Conservation (phyloP, 2,888 invertebrate genomes). For the Conomelus anceps region DNA sequence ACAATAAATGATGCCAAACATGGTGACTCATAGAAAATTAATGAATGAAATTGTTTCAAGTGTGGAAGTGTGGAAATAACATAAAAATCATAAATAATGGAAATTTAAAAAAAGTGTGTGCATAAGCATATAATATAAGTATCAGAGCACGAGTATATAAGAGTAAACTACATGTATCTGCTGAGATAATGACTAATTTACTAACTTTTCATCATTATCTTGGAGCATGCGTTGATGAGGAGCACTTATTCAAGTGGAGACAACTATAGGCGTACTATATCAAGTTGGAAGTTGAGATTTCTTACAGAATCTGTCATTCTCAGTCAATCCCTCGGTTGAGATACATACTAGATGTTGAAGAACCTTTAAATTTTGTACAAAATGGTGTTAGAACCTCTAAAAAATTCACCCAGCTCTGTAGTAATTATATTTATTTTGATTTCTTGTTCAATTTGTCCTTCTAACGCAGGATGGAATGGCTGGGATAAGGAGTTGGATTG, state of each 20-base stretch:
- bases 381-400: background rate
- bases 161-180: background rate
- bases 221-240: background rate
- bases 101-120: no score
- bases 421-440: background rate
- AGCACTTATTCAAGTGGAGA: background rate
- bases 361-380: background rate
- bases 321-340: background rate
- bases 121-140: background rate
- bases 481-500: slow-evolving; percentile 44
- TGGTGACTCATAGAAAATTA: background rate
- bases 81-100: background rate
- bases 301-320: background rate
- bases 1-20: background rate
- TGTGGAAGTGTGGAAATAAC: background rate
- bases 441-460: background rate
- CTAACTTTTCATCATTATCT: background rate
- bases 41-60: background rate
- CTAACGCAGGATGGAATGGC: background rate
- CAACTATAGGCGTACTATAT: no score
- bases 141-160: background rate
- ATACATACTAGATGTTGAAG: background rate
- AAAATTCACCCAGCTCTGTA: background rate
- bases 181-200: background rate
- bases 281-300: background rate